Conservation (phyloP, 2,113 vertebrate species). For the Peromyscus maniculatus region DNA sequence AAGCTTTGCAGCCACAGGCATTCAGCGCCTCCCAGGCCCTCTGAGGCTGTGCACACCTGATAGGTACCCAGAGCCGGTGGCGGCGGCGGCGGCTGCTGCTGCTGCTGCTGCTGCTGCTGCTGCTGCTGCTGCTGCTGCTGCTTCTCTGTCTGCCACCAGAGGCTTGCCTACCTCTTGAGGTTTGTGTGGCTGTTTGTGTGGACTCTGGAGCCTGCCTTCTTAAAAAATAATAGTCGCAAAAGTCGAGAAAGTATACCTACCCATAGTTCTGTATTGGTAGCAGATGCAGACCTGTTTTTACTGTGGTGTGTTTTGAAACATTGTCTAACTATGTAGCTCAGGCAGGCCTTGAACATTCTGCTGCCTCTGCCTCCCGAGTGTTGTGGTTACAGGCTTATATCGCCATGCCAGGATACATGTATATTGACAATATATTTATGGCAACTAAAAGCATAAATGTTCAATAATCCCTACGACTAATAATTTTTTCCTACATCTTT, state of each 20-base stretch:
- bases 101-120: no score
- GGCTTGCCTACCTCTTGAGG: conserved; percentile 69
- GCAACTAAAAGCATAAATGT: conserved; percentile 28
- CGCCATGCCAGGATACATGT: not conserved
- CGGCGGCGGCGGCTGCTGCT: no score
- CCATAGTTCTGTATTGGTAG: not conserved
- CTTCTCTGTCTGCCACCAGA: conserved; percentile 21
- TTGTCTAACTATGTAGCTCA: not conserved
- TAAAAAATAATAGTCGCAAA: not conserved
- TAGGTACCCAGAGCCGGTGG: conserved; percentile 8
- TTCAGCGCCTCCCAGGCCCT: not conserved
- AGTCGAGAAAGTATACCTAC: not conserved
- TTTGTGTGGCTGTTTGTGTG: conserved; percentile 54
- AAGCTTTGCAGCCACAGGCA: conserved; percentile 6
- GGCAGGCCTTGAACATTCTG: not conserved
- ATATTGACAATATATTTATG: conserved; percentile 1
- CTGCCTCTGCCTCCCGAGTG: not conserved
- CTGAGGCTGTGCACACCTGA: conserved; percentile 47
- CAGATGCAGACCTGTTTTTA: not conserved
- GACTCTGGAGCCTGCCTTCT: not conserved
- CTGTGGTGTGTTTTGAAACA: not conserved
- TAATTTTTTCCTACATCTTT: conserved; percentile 18
- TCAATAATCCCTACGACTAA: not conserved
- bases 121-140: no score
- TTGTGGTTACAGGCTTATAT: not conserved